These are phyloP conservation scores for Diachasma alloeum DNA, from an alignment of 1,140 invertebrate genomes.

Conservation along the genomic window DNA sequence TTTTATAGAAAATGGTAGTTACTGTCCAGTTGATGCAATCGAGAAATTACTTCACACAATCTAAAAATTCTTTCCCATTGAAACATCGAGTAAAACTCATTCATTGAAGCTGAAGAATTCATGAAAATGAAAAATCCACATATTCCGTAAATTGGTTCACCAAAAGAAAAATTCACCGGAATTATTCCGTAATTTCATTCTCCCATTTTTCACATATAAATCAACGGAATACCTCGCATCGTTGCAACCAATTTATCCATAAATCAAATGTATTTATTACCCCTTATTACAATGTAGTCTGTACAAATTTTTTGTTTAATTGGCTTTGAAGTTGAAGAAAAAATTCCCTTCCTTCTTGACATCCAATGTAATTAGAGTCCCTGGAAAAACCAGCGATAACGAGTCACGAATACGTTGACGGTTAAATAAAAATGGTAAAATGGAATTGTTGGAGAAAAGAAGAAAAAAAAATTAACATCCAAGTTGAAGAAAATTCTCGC, in stretches of 20 bases:
- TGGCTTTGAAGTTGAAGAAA: background rate
- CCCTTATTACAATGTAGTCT: slow-evolving; percentile 3
- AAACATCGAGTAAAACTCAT: background rate
- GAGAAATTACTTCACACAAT: too few relatives aligned
- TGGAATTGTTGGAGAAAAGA: background rate
- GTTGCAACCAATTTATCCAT: background rate
- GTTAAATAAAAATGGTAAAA: slow-evolving; percentile 8
- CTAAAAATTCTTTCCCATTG: background rate
- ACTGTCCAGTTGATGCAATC: too few relatives aligned
- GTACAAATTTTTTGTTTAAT: background rate
- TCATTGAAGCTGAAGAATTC: background rate
- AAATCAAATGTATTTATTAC: slow-evolving; percentile 8
- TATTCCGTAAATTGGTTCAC: background rate
- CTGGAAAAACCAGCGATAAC: slow-evolving; percentile 4
- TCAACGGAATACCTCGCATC: background rate
- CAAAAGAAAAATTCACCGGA: background rate
- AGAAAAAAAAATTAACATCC: background rate
- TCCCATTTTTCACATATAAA: background rate
- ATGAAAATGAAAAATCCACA: background rate
- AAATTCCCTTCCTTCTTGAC: background rate
- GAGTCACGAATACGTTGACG: background rate
- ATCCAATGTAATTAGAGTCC: background rate
- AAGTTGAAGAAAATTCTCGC: background rate
- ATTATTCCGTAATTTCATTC: background rate
- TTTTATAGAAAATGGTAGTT: too few relatives aligned